Evolutionary conservation across 2,888 invertebrate genomes (phyloP).

Genomic region (Holacanthella duospinosa): DNA sequence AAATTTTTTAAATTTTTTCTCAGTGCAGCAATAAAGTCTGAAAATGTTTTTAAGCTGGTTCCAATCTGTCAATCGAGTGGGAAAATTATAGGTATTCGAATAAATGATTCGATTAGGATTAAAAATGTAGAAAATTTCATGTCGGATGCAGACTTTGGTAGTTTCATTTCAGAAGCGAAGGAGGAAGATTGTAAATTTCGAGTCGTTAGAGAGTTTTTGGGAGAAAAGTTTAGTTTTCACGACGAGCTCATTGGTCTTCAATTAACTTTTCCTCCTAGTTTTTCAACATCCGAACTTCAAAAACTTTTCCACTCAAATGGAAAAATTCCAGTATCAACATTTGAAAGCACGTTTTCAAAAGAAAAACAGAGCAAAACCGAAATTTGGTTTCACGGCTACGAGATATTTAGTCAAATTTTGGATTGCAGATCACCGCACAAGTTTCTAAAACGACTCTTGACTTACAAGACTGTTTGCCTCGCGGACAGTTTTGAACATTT

Average conservation of each 20-base stretch:
- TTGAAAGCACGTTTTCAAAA: not conserved
- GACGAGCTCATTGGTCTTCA: too few relatives aligned
- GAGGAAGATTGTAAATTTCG: not conserved
- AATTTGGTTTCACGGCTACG: too few relatives aligned
- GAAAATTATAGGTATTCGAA: not conserved
- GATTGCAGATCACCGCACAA: not conserved
- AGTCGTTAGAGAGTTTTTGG: not conserved
- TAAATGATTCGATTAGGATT: not conserved
- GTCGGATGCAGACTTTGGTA: not conserved
- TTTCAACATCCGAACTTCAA: not conserved
- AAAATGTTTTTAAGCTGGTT: too few relatives aligned
- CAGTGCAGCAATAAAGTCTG: too few relatives aligned
- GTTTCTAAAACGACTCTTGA: not conserved
- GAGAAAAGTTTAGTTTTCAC: not conserved
- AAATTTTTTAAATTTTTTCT: too few relatives aligned
- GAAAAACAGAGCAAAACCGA: not conserved
- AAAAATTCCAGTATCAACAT: not conserved
- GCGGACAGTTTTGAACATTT: not conserved
- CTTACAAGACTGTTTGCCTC: not conserved
- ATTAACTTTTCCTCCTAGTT: not conserved
- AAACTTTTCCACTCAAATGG: not conserved
- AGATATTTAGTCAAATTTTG: not conserved
- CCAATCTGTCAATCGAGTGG: not conserved
- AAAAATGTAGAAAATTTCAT: not conserved
- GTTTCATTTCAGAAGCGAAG: not conserved